A percentile compares a stretch with the other conserved stretches of the same genome.
These are phyloP conservation scores for Dicrurus megarhynchus DNA, from an alignment of 2,113 vertebrate genomes.

Conservation along the genomic window DNA sequence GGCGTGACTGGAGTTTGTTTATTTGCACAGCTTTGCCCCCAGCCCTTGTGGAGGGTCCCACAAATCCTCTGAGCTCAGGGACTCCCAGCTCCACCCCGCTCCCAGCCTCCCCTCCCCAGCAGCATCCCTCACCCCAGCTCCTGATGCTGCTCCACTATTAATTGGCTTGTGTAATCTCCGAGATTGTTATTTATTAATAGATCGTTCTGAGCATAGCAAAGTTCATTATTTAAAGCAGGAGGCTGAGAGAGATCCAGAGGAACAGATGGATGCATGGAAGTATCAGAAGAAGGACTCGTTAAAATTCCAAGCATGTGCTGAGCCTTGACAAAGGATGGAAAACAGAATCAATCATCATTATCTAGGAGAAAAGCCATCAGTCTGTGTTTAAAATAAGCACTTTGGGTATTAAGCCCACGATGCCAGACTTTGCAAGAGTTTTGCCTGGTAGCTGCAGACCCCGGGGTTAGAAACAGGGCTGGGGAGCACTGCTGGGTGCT, in stretches of 20 bases:
- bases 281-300: constrained; percentile 32
- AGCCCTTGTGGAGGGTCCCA: not conserved
- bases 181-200: constrained; percentile 70
- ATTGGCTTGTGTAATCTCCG: constrained; percentile 43
- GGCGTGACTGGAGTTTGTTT: not conserved
- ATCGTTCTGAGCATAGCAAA: constrained; percentile 16
- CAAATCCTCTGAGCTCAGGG: not conserved
- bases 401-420: not conserved
- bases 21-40: not conserved
- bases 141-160: constrained; percentile 16
- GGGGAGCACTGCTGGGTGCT: not conserved
- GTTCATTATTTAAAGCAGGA: constrained; percentile 61
- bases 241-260: constrained; percentile 33
- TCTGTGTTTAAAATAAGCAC: constrained; percentile 50
- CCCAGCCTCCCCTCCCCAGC: not conserved
- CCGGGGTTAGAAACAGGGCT: not conserved
- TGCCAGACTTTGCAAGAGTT: not conserved
- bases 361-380: constrained; percentile 38
- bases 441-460: constrained; percentile 4
- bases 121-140: not conserved
- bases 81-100: not conserved
- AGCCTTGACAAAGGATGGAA: constrained; percentile 58
- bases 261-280: constrained; percentile 46
- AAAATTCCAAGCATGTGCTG: constrained; percentile 45
- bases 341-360: constrained; percentile 64